phyloP scores from a whole-genome alignment of 1,140 invertebrate species.

The Bombus terrestris region DNA sequence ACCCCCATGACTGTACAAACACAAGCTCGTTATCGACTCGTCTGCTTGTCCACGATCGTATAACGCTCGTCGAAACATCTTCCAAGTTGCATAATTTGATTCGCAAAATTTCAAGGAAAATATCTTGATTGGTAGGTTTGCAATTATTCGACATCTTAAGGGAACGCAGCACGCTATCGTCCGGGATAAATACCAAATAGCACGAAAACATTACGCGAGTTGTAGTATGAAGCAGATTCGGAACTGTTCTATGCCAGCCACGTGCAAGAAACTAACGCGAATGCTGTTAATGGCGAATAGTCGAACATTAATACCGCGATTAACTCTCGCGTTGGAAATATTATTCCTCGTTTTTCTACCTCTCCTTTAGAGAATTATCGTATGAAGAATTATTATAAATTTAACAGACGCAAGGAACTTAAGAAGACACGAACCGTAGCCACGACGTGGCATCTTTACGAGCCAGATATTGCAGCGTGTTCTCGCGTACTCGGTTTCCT shows the following conservation, averaged over 20 bases:
- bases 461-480: too few relatives aligned
- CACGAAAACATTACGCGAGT: not conserved
- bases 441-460: too few relatives aligned
- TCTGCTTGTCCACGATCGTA: not conserved
- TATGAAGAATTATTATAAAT: too few relatives aligned
- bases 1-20: not conserved
- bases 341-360: not conserved
- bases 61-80: not conserved
- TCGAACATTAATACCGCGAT: not conserved
- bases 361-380: too few relatives aligned
- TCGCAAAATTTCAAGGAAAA: not conserved
- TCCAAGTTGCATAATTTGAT: not conserved
- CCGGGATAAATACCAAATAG: not conserved
- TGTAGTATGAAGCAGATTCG: not conserved
- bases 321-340: not conserved
- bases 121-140: not conserved
- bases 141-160: not conserved
- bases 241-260: not conserved
- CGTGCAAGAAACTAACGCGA: not conserved
- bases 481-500: too few relatives aligned
- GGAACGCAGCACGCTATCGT: not conserved
- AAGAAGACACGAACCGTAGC: too few relatives aligned
- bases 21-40: conserved; percentile 4
- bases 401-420: too few relatives aligned
- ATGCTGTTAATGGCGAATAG: not conserved